Evolutionary conservation across 2,888 invertebrate species (phyloP).

Genomic region (Phortica magna): DNA sequence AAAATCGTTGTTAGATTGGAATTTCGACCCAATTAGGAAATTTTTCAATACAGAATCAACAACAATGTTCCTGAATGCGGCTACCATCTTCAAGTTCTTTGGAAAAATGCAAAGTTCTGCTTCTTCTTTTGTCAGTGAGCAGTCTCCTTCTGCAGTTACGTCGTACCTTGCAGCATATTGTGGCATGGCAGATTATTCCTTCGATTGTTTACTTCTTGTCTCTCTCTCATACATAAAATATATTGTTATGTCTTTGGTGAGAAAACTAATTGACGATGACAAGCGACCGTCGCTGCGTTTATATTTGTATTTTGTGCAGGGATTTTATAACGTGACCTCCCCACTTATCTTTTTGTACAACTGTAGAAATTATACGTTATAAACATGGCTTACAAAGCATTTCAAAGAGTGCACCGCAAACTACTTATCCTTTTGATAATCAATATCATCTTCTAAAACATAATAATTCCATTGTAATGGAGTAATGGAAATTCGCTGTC

Average conservation of each 20-base stretch:
- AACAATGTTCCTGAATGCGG: slow-evolving; percentile 3
- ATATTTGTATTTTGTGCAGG: not conserved
- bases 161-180: not conserved
- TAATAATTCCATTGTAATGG: slow-evolving; percentile 24
- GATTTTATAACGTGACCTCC: not conserved
- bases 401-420: too few species aligned
- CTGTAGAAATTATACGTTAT: too few species aligned
- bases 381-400: too few species aligned
- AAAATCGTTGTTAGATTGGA: slow-evolving; percentile 73
- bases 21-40: slow-evolving; percentile 75
- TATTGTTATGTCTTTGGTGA: slow-evolving; percentile 70
- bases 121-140: not conserved
- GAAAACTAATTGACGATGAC: slow-evolving; percentile 70
- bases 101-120: slow-evolving; percentile 44
- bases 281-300: slow-evolving; percentile 42
- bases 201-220: not conserved
- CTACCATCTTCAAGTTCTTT: slow-evolving; percentile 37
- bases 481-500: too few species aligned
- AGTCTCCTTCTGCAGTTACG: not conserved
- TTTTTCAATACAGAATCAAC: slow-evolving; percentile 55
- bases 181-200: not conserved
- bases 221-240: slow-evolving; percentile 59
- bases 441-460: not conserved
- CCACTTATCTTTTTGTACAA: slow-evolving; percentile 24
- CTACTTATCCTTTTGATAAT: too few species aligned